These are phyloP conservation scores for Pachyrhynchus sulphureomaculatus DNA, from an alignment of 1,140 invertebrate genomes.

Conservation along the genomic window DNA sequence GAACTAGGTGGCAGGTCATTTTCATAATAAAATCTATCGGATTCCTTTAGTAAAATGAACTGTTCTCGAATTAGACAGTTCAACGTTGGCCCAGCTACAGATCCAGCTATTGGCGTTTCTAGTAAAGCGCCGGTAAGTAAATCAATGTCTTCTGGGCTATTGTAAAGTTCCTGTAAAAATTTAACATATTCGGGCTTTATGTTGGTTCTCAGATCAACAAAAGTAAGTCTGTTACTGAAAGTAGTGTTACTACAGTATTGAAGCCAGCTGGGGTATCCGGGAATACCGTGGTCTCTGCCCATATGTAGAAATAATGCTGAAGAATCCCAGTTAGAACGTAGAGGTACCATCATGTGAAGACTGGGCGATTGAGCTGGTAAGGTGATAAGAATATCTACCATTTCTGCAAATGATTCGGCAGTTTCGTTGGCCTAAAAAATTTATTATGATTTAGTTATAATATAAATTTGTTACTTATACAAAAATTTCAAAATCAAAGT, in stretches of 20 bases:
- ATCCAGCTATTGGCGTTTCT: conserved; percentile 76
- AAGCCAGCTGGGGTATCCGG: conserved; percentile 77
- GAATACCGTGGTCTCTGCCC: conserved; percentile 88
- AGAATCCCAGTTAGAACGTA: conserved; percentile 54
- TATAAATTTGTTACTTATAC: too few relatives aligned
- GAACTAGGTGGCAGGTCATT: conserved; percentile 91
- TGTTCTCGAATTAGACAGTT: conserved; percentile 81
- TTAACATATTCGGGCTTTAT: conserved; percentile 59
- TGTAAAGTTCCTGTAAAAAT: conserved; percentile 67
- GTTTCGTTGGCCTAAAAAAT: conserved; percentile 48
- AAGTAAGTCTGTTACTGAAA: conserved; percentile 48
- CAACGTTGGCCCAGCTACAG: conserved; percentile 83
- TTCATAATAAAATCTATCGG: conserved; percentile 94
- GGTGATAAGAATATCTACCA: conserved; percentile 53
- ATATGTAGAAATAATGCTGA: conserved; percentile 60
- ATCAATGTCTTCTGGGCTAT: conserved; percentile 78
- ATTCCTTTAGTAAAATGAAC: conserved; percentile 74
- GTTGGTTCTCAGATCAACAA: conserved; percentile 67
- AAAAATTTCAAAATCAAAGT: too few relatives aligned
- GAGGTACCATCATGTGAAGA: conserved; percentile 51
- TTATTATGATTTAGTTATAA: too few relatives aligned
- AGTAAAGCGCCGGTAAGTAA: conserved; percentile 81
- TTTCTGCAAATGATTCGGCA: conserved; percentile 50
- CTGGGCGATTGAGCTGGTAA: conserved; percentile 55
- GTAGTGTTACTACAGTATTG: conserved; percentile 63